phyloP scores from a whole-genome alignment of 2,797 vertebrate species.

The Propithecus perrieri region DNA sequence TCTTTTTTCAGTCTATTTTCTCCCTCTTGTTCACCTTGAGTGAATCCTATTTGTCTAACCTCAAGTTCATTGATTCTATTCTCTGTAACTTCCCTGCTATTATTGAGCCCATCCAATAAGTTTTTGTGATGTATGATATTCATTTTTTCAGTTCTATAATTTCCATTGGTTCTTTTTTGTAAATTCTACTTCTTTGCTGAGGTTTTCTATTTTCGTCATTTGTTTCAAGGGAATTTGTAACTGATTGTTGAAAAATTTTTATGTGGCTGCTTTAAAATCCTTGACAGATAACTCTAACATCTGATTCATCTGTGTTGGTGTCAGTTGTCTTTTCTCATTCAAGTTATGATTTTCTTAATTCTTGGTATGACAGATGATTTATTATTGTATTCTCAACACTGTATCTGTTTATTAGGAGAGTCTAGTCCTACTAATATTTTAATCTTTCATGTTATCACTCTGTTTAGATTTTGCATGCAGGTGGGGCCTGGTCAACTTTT shows the following conservation, averaged over 20 bases:
- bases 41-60: background rate
- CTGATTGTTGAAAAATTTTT: background rate
- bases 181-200: background rate
- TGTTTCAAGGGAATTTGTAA: background rate
- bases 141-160: background rate
- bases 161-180: background rate
- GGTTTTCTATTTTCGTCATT: background rate
- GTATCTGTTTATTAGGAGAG: background rate
- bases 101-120: background rate
- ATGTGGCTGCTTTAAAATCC: background rate
- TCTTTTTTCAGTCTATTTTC: background rate
- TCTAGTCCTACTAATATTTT: background rate
- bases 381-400: background rate
- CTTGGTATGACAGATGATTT: background rate
- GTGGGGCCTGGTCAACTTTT: background rate
- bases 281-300: conserved; percentile 8
- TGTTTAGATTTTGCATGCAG: background rate
- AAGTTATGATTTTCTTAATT: conserved; percentile 46
- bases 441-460: background rate
- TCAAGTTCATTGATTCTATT: background rate
- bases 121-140: background rate
- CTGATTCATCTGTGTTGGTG: background rate
- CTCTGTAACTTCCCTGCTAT: background rate
- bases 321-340: conserved; percentile 29
- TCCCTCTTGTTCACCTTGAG: background rate